These are phyloP conservation scores for Pycnonotus jocosus DNA, from an alignment of 2,113 vertebrate species.

Conservation along the genomic window DNA sequence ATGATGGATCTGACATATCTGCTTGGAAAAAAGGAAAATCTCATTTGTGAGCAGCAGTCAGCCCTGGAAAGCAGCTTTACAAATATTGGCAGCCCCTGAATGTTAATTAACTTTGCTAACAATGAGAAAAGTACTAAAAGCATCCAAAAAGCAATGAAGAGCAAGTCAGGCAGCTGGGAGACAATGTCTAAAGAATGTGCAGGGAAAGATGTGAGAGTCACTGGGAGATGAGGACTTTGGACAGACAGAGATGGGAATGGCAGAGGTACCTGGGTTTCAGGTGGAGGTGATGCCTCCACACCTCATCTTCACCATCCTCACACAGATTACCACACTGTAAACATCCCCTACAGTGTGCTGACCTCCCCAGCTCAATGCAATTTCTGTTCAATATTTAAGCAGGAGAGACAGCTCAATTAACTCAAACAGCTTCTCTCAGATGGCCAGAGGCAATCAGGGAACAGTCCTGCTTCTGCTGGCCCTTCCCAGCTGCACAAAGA, in stretches of 20 bases:
- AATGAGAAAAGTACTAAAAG: not conserved
- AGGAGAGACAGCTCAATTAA: not conserved
- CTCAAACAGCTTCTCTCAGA: not conserved
- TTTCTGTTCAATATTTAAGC: not conserved
- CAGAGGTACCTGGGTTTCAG: not conserved
- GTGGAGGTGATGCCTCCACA: not conserved
- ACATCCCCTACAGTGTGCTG: not conserved
- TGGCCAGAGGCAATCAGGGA: not conserved
- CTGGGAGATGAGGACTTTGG: not conserved
- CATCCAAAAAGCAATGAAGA: not conserved
- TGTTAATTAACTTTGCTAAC: not conserved
- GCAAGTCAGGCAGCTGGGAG: not conserved
- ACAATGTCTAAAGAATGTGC: not conserved
- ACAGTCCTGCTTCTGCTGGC: not conserved
- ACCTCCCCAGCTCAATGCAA: not conserved
- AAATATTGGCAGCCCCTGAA: not conserved
- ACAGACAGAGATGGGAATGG: not conserved
- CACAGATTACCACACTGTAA: too few species aligned
- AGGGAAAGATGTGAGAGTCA: not conserved
- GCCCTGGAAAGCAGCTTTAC: not conserved
- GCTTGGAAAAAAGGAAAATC: not conserved
- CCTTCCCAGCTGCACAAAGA: rapidly evolving
- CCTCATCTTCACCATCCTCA: not conserved
- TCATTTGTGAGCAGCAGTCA: not conserved
- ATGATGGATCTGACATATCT: not conserved